Percentiles rank a stretch among this genome's conserved stretches.
These are phyloP conservation scores for Brachyistius frenatus DNA, from an alignment of 2,113 vertebrate species.

Conservation along the genomic window DNA sequence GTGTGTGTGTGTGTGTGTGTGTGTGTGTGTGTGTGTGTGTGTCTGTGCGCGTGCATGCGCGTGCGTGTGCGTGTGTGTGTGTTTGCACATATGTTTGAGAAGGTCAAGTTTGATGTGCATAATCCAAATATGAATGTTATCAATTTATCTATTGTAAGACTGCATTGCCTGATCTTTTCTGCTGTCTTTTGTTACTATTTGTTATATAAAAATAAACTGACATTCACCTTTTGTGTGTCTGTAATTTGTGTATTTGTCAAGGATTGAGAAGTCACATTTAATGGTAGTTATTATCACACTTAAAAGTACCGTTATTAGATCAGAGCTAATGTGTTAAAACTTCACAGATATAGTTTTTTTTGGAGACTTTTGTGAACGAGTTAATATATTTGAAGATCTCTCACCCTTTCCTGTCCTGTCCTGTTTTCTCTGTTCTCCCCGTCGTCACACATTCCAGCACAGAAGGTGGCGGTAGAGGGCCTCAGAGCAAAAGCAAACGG, in stretches of 20 bases:
- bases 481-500: neutral
- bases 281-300: no score
- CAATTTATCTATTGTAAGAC: constrained; percentile 52
- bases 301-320: no score
- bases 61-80: constrained; percentile 27
- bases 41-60: neutral
- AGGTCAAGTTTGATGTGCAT: constrained; percentile 35
- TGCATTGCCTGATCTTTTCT: constrained; percentile 71
- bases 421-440: no score
- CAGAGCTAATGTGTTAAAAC: no score
- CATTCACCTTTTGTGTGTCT: constrained; percentile 55
- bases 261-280: neutral
- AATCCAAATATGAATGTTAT: constrained; percentile 72
- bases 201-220: constrained; percentile 74
- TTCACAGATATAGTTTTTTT: no score
- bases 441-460: neutral
- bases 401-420: no score
- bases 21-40: constrained; percentile 12
- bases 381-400: no score
- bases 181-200: constrained; percentile 80
- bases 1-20: no score
- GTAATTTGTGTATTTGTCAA: constrained; percentile 15
- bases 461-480: constrained; percentile 39
- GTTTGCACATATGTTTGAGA: neutral
- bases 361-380: no score